A percentile compares a stretch with the other conserved stretches of the same genome.
These are phyloP conservation scores for Lethocerus indicus DNA, from an alignment of 1,140 invertebrate species.

Conservation along the genomic window DNA sequence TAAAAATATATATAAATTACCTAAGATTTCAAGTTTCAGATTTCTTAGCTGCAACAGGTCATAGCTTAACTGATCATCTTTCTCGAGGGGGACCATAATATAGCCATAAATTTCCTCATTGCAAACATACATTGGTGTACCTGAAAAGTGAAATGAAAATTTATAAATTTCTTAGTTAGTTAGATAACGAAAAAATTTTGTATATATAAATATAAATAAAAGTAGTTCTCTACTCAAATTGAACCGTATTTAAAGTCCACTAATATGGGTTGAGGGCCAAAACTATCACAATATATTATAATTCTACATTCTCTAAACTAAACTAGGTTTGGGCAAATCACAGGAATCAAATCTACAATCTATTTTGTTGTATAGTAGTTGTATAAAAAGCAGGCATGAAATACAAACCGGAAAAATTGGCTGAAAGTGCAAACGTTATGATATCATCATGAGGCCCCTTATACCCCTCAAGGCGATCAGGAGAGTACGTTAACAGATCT, in stretches of 20 bases:
- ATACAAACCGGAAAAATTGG: slow-evolving; percentile 43
- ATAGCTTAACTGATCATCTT: slow-evolving; percentile 38
- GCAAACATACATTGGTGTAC: slow-evolving; percentile 54
- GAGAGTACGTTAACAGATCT: slow-evolving; percentile 58
- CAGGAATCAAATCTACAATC: no score
- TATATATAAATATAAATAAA: slow-evolving; percentile 2
- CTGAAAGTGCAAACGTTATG: slow-evolving; percentile 79
- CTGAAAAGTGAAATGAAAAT: slow-evolving; percentile 29
- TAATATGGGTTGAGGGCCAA: no score
- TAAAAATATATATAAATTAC: slow-evolving; percentile 27
- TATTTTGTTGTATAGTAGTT: no score
- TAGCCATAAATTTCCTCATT: slow-evolving; percentile 73
- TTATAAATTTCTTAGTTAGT: background rate
- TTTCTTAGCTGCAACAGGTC: slow-evolving; percentile 61
- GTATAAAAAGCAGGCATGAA: background rate
- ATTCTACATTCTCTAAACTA: no score
- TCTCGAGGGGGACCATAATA: slow-evolving; percentile 62
- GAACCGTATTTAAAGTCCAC: no score
- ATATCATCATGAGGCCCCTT: slow-evolving; percentile 81
- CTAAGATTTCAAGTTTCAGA: slow-evolving; percentile 55
- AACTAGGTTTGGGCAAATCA: no score
- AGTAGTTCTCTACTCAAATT: no score
- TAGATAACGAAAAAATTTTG: background rate
- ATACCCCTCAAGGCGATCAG: slow-evolving; percentile 39
- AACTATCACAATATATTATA: no score